These are phyloP conservation scores for Phycodurus eques DNA, from an alignment of 2,113 vertebrate genomes.

Conservation along the genomic window DNA sequence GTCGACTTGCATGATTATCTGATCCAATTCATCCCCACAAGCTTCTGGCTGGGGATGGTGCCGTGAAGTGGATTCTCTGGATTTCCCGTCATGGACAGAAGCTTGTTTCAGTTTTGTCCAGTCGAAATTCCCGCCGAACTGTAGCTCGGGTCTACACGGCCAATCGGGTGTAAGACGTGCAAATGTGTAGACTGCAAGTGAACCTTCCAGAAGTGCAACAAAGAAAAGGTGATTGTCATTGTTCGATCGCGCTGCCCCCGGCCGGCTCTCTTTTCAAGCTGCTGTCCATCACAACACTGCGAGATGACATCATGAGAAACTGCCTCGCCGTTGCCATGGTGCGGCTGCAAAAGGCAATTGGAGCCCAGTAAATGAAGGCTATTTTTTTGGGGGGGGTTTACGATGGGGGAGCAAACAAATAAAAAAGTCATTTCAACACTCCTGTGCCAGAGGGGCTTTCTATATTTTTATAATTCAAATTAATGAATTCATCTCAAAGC, in stretches of 20 bases:
- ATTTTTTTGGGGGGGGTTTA: background rate
- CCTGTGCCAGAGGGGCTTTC: background rate
- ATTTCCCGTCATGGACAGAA: too few species aligned
- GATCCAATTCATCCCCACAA: too few species aligned
- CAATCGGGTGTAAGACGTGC: background rate
- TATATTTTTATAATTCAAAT: too few species aligned
- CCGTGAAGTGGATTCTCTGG: too few species aligned
- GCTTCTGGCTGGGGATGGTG: too few species aligned
- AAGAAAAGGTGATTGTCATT: background rate
- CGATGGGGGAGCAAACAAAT: background rate
- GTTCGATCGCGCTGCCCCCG: background rate
- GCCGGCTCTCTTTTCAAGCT: background rate
- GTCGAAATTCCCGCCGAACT: too few species aligned
- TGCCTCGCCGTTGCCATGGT: background rate
- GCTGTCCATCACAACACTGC: background rate
- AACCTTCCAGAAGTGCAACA: background rate
- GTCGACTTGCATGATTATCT: too few species aligned
- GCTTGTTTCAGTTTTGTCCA: too few species aligned
- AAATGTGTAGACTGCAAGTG: background rate
- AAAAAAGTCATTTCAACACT: background rate
- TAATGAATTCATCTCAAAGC: too few species aligned
- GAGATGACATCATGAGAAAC: conserved; percentile 4
- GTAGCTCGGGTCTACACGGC: too few species aligned
- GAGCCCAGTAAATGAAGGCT: background rate
- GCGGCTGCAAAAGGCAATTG: background rate